These are phyloP conservation scores for Callionymus lyra DNA, from an alignment of 2,113 vertebrate species.

Conservation along the genomic window DNA sequence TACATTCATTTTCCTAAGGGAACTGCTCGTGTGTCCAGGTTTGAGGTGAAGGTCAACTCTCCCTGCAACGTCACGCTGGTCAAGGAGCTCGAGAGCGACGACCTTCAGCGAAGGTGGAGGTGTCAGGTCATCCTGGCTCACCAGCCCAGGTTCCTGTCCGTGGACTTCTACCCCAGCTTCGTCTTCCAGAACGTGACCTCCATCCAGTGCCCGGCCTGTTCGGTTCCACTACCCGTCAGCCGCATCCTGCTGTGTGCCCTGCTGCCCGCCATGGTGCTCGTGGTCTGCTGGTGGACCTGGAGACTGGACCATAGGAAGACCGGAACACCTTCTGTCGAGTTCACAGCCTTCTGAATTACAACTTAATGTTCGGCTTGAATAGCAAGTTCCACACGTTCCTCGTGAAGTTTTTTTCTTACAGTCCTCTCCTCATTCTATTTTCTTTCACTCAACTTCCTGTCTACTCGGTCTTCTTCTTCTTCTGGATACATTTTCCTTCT, in stretches of 20 bases:
- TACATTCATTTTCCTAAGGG: no score
- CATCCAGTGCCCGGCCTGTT: fast-evolving
- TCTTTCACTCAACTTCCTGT: no score
- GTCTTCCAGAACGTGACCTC: fast-evolving
- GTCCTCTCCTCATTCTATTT: no score
- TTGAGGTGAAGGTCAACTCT: neutral
- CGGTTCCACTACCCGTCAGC: conserved; percentile 18
- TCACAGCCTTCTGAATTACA: no score
- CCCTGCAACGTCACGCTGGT: conserved; percentile 28
- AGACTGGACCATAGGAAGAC: neutral
- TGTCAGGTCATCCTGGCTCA: conserved; percentile 18
- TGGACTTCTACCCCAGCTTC: conserved; percentile 22
- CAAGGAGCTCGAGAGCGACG: conserved; percentile 12
- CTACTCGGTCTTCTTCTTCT: no score
- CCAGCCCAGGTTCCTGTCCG: neutral
- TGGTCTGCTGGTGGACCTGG: conserved; percentile 17
- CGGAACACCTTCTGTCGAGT: neutral
- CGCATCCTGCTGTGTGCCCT: conserved; percentile 26
- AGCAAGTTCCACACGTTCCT: no score
- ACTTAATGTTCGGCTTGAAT: no score
- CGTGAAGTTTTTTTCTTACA: no score
- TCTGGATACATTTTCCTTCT: no score
- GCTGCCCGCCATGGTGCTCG: conserved; percentile 29
- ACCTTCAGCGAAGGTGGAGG: conserved; percentile 34
- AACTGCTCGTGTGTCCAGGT: conserved; percentile 5